Evolutionary conservation across 2,888 invertebrate genomes (phyloP), one percentile per base, ranked within the genome.

Genomic region (Epinotia ramella): DNA sequence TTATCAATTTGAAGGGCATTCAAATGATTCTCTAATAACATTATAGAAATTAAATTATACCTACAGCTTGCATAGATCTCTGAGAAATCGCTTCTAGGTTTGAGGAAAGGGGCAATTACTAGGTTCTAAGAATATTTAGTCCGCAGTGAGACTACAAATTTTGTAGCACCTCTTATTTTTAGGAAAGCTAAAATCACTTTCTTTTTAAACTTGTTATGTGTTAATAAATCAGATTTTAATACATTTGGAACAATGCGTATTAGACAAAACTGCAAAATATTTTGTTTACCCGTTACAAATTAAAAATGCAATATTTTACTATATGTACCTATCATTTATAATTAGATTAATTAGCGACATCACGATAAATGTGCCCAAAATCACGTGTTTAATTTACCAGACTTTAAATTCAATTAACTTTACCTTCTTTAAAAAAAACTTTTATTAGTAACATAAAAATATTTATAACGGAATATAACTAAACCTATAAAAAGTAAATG

Each of bases 331-430:
- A 46, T 49, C 16, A 65, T 65, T 53, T 60, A 67, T 62, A 16
- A 73, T 74, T 74, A 64, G 28, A 53, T 62, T 62, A 16, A 73
- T 74, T 74, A 64, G 28, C 69, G 13, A 46, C 46, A 68, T 56
- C 28, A 44, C 20, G 20, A 33, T 56, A 65, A 9, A 49, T 66
- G 75, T 75, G 75, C 75, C 75, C 66, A 75, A 75, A 62, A 24
- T 18, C 59, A 65, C 33, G 49, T 49, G 13, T 49, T 40, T 59
- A 28, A 11, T 59, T 75, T 7, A 66, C 18, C 28, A 28, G 33
- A 49, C 11, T 18, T 3, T 28, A 28, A 53, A 28, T n/a, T 53
- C 53, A 53, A 16, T 1, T 6, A 0, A 3, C 44, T 64, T 18
- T n/a, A 20, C 46, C 11, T 49, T 65, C 24, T 9, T 28, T 28